Percentiles rank a stretch among this genome's conserved stretches.
Evolutionary conservation across 2,888 invertebrate genomes (phyloP).

Genomic region (Psylliodes chrysocephalus): DNA sequence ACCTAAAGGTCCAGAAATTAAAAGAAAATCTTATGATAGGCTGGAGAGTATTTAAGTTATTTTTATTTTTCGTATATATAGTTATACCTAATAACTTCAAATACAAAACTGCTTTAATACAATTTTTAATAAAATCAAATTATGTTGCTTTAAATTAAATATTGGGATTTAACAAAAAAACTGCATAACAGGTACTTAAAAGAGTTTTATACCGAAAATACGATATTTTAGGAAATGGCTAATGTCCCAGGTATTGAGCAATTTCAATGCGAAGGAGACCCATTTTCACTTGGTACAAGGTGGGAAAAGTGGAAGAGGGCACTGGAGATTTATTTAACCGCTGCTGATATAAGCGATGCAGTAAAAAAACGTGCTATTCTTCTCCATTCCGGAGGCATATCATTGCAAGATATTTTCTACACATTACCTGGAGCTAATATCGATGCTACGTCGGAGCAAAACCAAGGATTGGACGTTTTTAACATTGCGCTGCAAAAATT

Average conservation of each 20-base stretch:
- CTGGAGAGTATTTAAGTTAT: too few species aligned
- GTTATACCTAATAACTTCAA: too few species aligned
- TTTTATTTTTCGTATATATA: too few species aligned
- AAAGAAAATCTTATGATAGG: too few species aligned
- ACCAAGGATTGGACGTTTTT: slow-evolving; percentile 16
- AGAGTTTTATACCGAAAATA: too few species aligned
- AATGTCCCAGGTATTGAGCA: slow-evolving; percentile 4
- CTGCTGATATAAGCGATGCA: slow-evolving; percentile 27
- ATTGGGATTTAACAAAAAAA: too few species aligned
- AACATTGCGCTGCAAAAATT: slow-evolving; percentile 38
- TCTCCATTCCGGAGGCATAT: slow-evolving; percentile 44
- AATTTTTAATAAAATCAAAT: too few species aligned
- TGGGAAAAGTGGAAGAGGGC: slow-evolving; percentile 54
- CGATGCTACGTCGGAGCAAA: slow-evolving; percentile 32
- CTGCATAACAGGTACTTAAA: too few species aligned
- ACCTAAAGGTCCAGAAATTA: too few species aligned
- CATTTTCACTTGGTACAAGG: slow-evolving; percentile 43
- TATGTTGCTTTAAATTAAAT: too few species aligned
- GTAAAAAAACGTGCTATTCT: slow-evolving; percentile 43
- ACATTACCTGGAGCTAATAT: slow-evolving; percentile 45
- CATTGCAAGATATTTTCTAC: slow-evolving; percentile 50
- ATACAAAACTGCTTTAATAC: too few species aligned
- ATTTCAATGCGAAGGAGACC: slow-evolving; percentile 48
- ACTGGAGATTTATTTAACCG: slow-evolving; percentile 46
- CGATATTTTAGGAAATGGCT: too few species aligned